Evolutionary conservation across 2,797 vertebrate species (phyloP).

Genomic region (Triplophysa bombifrons): DNA sequence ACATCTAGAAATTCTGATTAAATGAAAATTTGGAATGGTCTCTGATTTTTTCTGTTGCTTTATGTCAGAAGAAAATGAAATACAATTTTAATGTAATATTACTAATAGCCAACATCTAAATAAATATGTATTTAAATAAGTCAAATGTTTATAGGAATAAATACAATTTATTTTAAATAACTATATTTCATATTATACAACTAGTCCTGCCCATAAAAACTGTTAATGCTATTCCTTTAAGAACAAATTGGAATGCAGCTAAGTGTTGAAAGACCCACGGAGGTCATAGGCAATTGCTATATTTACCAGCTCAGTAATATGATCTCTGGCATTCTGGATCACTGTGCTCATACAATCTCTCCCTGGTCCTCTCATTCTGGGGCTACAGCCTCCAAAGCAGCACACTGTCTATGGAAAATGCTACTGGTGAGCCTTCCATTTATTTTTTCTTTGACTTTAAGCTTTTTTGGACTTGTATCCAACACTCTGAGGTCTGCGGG

Average conservation of each 20-base stretch:
- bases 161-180: no score
- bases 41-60: no score
- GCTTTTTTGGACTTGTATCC: conserved; percentile 15
- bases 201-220: conserved; percentile 54
- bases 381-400: conserved; percentile 68
- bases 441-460: conserved; percentile 52
- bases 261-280: conserved; percentile 81
- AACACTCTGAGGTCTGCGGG: conserved; percentile 1
- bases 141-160: no score
- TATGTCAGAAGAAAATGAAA: no score
- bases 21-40: no score
- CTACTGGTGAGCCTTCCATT: conserved; percentile 72
- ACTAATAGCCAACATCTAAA: background rate
- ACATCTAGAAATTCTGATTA: no score
- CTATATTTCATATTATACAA: background rate
- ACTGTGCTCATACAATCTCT: conserved; percentile 74
- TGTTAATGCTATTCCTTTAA: conserved; percentile 69
- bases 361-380: conserved; percentile 71
- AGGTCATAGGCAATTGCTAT: conserved; percentile 97
- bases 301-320: conserved; percentile 93
- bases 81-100: no score
- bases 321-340: conserved; percentile 87
- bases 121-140: no score
- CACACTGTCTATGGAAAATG: conserved; percentile 64
- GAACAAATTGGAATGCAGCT: conserved; percentile 81